These are phyloP conservation scores for Netelia virgata DNA, from an alignment of 2,888 invertebrate species.

Conservation along the genomic window DNA sequence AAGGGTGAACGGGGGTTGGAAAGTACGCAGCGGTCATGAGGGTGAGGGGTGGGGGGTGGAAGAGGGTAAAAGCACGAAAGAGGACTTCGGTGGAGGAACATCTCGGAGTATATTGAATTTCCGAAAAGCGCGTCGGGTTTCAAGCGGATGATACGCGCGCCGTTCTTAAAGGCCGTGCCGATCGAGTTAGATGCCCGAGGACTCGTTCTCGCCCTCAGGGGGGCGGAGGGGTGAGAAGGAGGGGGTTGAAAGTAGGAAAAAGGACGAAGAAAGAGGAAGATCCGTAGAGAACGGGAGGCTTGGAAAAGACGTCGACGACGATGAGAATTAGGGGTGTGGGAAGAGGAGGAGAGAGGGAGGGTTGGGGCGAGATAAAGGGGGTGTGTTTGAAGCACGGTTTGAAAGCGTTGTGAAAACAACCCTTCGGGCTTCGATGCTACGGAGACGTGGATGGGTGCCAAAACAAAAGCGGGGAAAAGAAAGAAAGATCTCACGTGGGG, in stretches of 20 bases:
- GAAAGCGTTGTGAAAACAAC: conserved; percentile 66
- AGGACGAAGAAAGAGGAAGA: conserved; percentile 45
- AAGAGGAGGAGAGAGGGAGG: not conserved
- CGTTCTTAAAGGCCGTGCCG: conserved; percentile 73
- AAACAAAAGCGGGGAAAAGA: conserved; percentile 36
- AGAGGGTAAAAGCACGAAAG: conserved; percentile 54
- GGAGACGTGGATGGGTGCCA: conserved; percentile 45
- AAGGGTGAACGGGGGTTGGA: not conserved
- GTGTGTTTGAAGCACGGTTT: conserved; percentile 39
- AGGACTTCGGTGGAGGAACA: conserved; percentile 52
- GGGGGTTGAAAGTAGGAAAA: conserved; percentile 16
- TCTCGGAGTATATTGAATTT: conserved; percentile 80
- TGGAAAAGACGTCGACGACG: conserved; percentile 4
- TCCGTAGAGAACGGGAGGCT: not conserved
- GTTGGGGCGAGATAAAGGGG: conserved; percentile 2
- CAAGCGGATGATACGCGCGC: conserved; percentile 79
- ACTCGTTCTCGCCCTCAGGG: conserved; percentile 12
- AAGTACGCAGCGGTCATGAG: not conserved
- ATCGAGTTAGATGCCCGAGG: conserved; percentile 76
- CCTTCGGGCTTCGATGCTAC: conserved; percentile 56
- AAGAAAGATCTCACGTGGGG: conserved; percentile 6
- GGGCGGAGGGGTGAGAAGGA: too few species aligned
- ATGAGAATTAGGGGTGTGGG: not conserved
- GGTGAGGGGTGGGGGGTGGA: not conserved
- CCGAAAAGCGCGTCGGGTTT: conserved; percentile 81